Evolutionary conservation across 35 echinoderm and acorn worm genomes (phyloP).

Genomic region (Hemicentrotus pulcherrimus): DNA sequence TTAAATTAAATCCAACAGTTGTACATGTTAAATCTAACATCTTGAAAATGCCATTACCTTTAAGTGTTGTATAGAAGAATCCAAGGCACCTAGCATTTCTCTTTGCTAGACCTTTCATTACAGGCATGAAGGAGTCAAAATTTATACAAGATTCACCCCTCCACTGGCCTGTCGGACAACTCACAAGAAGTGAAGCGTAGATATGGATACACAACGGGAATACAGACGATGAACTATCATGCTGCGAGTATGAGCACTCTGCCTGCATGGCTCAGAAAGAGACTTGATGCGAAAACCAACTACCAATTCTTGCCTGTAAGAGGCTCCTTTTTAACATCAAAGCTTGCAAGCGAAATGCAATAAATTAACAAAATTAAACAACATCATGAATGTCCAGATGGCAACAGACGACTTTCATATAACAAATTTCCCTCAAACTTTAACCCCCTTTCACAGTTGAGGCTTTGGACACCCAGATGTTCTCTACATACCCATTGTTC

Average conservation of each 20-base stretch:
- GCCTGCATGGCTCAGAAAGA: background rate
- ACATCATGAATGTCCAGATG: background rate
- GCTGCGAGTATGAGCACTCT: background rate
- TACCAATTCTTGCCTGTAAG: background rate
- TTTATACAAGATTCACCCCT: background rate
- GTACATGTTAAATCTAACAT: background rate
- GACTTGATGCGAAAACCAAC: background rate
- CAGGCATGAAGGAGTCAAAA: background rate
- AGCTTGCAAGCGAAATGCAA: background rate
- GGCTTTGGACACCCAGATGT: background rate
- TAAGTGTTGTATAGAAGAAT: background rate
- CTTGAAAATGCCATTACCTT: background rate
- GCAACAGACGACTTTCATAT: background rate
- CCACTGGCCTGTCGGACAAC: background rate
- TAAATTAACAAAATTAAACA: background rate
- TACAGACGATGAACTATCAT: background rate
- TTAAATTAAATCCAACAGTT: too few relatives aligned
- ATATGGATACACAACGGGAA: background rate
- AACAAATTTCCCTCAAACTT: background rate
- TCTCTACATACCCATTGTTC: background rate
- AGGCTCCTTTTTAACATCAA: background rate
- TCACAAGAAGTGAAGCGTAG: background rate
- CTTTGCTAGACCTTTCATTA: background rate
- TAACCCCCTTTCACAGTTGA: background rate
- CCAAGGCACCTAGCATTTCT: background rate